Evolutionary conservation across 2,888 invertebrate genomes (phyloP).

Genomic region (Psylliodes chrysocephalus): DNA sequence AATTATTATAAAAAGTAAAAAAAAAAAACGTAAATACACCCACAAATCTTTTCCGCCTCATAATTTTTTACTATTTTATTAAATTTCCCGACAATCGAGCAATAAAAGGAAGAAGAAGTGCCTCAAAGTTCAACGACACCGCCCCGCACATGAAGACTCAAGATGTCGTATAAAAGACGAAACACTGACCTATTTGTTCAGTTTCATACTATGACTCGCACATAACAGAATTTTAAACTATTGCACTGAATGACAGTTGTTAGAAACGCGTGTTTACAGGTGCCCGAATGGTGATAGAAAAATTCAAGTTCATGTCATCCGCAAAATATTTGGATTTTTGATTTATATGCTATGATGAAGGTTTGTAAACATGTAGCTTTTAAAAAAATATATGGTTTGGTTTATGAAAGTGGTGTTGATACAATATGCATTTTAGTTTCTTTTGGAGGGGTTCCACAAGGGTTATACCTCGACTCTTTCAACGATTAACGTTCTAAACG

Average conservation of each 20-base stretch:
- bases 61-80: no score
- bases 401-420: no score
- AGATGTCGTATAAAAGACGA: conserved; percentile 60
- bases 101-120: conserved; percentile 15
- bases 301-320: conserved; percentile 40
- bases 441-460: no score
- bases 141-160: conserved; percentile 20
- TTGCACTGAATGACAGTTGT: conserved; percentile 12
- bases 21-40: background rate
- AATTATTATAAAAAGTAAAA: no score
- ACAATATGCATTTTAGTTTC: no score
- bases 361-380: conserved; percentile 33
- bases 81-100: background rate
- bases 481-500: no score
- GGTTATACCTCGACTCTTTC: no score
- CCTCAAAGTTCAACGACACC: conserved; percentile 19
- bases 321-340: conserved; percentile 37
- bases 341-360: conserved; percentile 42
- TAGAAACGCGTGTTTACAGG: conserved; percentile 12
- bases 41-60: no score
- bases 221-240: conserved; percentile 8
- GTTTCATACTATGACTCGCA: conserved; percentile 52
- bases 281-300: background rate
- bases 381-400: no score
- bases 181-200: conserved; percentile 63